Conservation (phyloP, 2,797 vertebrate species). For the Cuniculus paca region DNA sequence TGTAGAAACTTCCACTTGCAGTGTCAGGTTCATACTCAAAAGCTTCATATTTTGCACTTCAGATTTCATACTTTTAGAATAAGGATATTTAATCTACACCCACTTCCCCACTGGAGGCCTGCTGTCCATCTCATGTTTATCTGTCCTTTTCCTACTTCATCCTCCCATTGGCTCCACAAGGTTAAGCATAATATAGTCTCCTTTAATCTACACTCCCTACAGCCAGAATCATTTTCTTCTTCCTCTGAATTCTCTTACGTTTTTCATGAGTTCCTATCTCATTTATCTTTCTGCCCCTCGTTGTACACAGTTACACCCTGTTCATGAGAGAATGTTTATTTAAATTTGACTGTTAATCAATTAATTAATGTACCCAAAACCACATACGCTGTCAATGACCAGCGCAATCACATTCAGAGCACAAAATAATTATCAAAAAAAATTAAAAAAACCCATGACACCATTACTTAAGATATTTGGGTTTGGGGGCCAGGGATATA, state of each 20-base stretch:
- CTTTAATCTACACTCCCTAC: background rate
- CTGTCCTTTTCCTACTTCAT: background rate
- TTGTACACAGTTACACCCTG: background rate
- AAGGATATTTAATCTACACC: too few relatives aligned
- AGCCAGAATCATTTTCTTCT: background rate
- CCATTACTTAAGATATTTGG: background rate
- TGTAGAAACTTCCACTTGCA: background rate
- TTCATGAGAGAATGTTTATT: conserved; percentile 13
- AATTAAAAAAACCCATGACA: background rate
- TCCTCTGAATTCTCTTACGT: background rate
- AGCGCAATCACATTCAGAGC: background rate
- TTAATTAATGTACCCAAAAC: conserved; percentile 2
- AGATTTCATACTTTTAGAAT: background rate
- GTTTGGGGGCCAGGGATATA: too few relatives aligned
- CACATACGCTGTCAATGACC: background rate
- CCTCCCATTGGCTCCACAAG: background rate
- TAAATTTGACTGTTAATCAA: background rate
- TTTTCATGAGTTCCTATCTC: background rate
- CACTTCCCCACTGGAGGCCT: background rate
- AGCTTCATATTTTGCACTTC: background rate
- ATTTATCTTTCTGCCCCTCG: background rate
- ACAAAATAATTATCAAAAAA: background rate
- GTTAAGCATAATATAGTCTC: background rate
- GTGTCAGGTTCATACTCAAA: background rate
- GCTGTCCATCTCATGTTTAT: background rate